phyloP scores from a whole-genome alignment of 2,888 invertebrate species.

The Dryomyza anilis region DNA sequence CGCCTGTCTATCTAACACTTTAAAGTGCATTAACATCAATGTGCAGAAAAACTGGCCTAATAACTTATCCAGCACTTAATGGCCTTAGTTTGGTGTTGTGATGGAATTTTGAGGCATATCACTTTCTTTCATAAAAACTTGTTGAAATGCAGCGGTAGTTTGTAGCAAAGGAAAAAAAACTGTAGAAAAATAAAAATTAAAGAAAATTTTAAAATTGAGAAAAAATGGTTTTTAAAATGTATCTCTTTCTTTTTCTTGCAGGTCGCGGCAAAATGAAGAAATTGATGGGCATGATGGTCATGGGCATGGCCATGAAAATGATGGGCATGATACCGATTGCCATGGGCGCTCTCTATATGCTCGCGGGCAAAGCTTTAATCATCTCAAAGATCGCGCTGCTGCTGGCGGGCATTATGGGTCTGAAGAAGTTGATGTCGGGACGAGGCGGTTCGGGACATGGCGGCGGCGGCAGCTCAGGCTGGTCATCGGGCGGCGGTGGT shows the following conservation, averaged over 20 bases:
- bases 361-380: conserved; percentile 87
- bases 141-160: not conserved
- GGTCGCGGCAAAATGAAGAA: conserved; percentile 87
- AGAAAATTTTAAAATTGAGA: conserved; percentile 45
- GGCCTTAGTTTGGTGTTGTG: not conserved
- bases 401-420: conserved; percentile 78
- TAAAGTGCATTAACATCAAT: too few relatives aligned
- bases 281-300: conserved; percentile 91
- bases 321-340: conserved; percentile 80
- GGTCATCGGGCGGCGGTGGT: conserved; percentile 62
- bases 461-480: conserved; percentile 62
- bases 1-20: too few relatives aligned
- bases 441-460: conserved; percentile 68
- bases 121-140: not conserved
- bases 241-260: conserved; percentile 50
- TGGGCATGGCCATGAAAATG: conserved; percentile 85
- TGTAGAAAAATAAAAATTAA: conserved; percentile 6
- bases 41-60: too few relatives aligned
- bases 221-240: conserved; percentile 20
- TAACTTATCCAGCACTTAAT: too few relatives aligned
- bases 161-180: not conserved
- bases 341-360: conserved; percentile 78
- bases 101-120: not conserved
- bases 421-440: conserved; percentile 79
- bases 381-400: conserved; percentile 79